A percentile compares a stretch with the other conserved stretches of the same genome.
These are phyloP conservation scores for Callimorpha dominula DNA, from an alignment of 2,888 invertebrate genomes.

Conservation along the genomic window DNA sequence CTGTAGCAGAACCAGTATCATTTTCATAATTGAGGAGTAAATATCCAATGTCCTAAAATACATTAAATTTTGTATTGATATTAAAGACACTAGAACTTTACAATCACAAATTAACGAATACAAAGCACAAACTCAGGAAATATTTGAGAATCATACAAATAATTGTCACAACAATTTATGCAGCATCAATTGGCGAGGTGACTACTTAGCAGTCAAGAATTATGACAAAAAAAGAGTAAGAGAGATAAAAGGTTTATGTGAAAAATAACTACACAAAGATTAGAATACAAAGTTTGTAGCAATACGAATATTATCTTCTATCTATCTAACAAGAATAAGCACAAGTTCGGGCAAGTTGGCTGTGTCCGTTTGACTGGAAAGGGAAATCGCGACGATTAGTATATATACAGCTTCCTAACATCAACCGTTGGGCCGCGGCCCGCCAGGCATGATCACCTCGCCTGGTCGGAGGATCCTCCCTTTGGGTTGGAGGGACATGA, in stretches of 20 bases:
- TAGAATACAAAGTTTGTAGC: not conserved
- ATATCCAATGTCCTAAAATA: constrained; percentile 76
- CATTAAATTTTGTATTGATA: not conserved
- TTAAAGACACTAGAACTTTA: not conserved
- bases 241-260: not conserved
- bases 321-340: not conserved
- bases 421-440: too few species aligned
- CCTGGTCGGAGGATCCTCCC: too few species aligned
- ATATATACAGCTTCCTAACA: too few species aligned
- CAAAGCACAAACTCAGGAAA: not conserved
- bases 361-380: too few species aligned
- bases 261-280: not conserved
- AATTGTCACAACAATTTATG: not conserved
- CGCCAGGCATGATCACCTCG: too few species aligned
- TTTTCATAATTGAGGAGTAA: constrained; percentile 69
- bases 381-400: too few species aligned
- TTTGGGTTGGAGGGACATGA: too few species aligned
- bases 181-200: too few species aligned
- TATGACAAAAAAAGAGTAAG: too few species aligned
- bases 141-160: not conserved
- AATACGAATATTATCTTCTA: not conserved
- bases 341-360: too few species aligned
- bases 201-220: too few species aligned
- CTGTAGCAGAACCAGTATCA: constrained; percentile 62
- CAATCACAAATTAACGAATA: too few species aligned